Evolutionary conservation across 1,140 invertebrate species (phyloP).

Genomic region (Teleogryllus occipitalis): DNA sequence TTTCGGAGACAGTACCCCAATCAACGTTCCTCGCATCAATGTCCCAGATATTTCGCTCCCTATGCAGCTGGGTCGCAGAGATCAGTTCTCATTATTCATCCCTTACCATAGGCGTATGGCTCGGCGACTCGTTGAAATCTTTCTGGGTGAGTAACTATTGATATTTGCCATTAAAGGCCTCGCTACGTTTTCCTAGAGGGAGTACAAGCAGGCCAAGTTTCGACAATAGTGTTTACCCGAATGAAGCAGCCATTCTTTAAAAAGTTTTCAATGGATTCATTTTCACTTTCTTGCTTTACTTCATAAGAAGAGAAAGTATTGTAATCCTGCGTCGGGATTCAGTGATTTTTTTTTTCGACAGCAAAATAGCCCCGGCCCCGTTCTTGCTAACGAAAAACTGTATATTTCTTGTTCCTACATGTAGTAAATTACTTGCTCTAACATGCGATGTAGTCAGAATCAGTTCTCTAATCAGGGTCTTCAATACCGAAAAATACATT

Average conservation of each 20-base stretch:
- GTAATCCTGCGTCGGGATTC: not conserved
- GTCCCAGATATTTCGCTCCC: slow-evolving; percentile 59
- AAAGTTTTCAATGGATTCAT: too few species aligned
- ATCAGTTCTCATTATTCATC: slow-evolving; percentile 67
- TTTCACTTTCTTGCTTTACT: not conserved
- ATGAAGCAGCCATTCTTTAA: too few species aligned
- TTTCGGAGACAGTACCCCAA: slow-evolving; percentile 16
- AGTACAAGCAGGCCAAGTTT: too few species aligned
- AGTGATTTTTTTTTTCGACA: not conserved
- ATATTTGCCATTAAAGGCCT: not conserved
- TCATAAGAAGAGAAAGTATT: not conserved
- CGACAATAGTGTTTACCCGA: too few species aligned
- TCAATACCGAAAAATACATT: too few species aligned
- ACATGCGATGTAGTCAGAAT: not conserved
- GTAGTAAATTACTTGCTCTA: not conserved
- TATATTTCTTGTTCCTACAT: not conserved
- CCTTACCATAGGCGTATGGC: slow-evolving; percentile 60
- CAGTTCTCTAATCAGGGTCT: too few species aligned
- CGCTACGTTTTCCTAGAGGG: too few species aligned
- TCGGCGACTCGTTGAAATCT: slow-evolving; percentile 59
- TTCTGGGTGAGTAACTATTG: slow-evolving; percentile 44
- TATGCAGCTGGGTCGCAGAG: slow-evolving; percentile 53
- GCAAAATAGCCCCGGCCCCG: too few species aligned
- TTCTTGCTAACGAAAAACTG: not conserved
- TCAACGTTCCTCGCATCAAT: slow-evolving; percentile 56